Base-by-base conservation (phyloP, 2,797 vertebrate genomes). In the Poecile montanus region DNA sequence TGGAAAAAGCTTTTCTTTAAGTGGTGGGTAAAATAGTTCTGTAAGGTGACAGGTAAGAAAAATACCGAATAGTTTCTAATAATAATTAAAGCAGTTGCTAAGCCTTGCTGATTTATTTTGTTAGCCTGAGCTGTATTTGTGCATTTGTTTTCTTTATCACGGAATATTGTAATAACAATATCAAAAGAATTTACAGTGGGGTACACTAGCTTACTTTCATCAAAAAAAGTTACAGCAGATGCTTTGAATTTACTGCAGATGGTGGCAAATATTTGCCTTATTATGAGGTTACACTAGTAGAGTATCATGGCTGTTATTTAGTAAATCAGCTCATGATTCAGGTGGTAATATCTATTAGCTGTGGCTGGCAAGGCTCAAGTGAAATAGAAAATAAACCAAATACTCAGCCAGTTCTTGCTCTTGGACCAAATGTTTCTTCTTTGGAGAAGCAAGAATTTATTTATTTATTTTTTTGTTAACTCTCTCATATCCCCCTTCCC, bases 161-260 rank as follows among this genome's bases (percentile, higher is more conserved):
- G 76, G 87, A 88, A 47, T 96, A 93, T 81, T 94, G 78, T 96
- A 96, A 97, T 97, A 98, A 96, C 88, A 97, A 34, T 97, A 97
- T 97, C 97, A 97, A 97, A 97, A 96, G 95, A 97, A 97, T 97
- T 97, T 97, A 97, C 38, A 42, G 93, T 57, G 94, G 93, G 85
- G 76, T 71, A 74, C 89, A 86, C 12, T 86, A 84, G 88, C 93
- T 95, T 88, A 83, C 93, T 96, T 91, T 70, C 96, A 97, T 96
- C 63, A 93, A 93, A 95, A 80, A 92, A 95, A 83, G 48, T 92
- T 97, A 89, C 36, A 88, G 92, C 96, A 97, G 95, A 97, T 98
- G 97, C 96, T 97, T 97, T 97, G 96, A 97, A 97, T 98, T 97
- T 97, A 97, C 91, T 94, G 89, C 97, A 97, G 96, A 97, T 97